A percentile compares a stretch with the other conserved stretches of the same genome.
phyloP scores from a whole-genome alignment of 2,888 invertebrate species.

The Phasia obesa region DNA sequence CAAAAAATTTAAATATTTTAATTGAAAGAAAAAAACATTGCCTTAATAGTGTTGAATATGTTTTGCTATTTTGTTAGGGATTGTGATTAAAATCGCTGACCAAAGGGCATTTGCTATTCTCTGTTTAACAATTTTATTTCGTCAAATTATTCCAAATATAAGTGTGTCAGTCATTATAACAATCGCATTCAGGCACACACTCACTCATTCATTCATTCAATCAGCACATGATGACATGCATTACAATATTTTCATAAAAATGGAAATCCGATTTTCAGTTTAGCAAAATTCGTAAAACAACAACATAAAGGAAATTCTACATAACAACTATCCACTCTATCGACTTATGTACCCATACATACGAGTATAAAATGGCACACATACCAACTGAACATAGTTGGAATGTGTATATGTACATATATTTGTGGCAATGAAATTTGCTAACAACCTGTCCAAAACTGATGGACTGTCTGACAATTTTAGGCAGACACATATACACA shows the following conservation, averaged over 20 bases:
- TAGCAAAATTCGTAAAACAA: conserved; percentile 28
- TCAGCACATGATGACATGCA: conserved; percentile 48
- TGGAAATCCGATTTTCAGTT: conserved; percentile 67
- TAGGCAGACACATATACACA: conserved; percentile 12
- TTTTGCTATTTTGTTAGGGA: conserved; percentile 29
- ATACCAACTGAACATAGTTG: background rate
- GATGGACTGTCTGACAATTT: conserved; percentile 61
- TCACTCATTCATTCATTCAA: conserved; percentile 46
- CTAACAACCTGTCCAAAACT: conserved; percentile 69
- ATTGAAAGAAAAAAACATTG: conserved; percentile 5
- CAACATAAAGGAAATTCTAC: conserved; percentile 30
- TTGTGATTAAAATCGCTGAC: conserved; percentile 52
- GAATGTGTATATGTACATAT: background rate
- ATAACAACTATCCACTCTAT: conserved; percentile 39
- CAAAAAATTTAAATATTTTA: conserved; percentile 13
- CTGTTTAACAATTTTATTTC: conserved; percentile 29
- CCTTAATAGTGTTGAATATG: background rate
- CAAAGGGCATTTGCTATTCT: conserved; percentile 28
- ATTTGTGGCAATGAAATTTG: conserved; percentile 56
- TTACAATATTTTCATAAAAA: conserved; percentile 50
- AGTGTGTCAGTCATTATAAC: conserved; percentile 63
- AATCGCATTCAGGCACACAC: conserved; percentile 8
- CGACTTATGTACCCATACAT: conserved; percentile 39
- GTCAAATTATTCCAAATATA: conserved; percentile 46
- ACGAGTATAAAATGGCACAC: background rate